Evolutionary conservation across 2,888 invertebrate species (phyloP), one percentile per base, ranked within the genome.

Genomic region (Trachelus iudaicus): DNA sequence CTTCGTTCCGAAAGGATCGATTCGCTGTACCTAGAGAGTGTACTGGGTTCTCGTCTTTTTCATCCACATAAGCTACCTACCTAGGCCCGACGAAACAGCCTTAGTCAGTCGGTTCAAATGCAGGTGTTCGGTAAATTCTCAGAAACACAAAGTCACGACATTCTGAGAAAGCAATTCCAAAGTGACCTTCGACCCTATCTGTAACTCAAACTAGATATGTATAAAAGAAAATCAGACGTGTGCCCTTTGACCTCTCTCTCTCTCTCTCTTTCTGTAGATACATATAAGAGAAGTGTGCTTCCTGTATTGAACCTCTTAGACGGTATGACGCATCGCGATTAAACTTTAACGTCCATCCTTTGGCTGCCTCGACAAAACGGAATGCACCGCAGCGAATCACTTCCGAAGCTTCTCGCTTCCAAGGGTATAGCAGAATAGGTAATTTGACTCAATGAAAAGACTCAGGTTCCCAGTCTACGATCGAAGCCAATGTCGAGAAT

Each of bases 401-500:
- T 79, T 77, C 76, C 76, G 75, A 69, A 79, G 78, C 76, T 79
- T 56, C 23, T 56, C 2, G 40, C 40, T 56, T 23, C 40, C 6
- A 56, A 56, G 23, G 23, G 23, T 56, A 56, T 23, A 56, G 40
- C 40, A 23, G 23, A 56, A 23, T 56, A 56, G 40, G 40, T 56
- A 23, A 56, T 56, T 56, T 56, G 40, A 56, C 40, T 56, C 23
- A 56, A 56, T 31, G 71, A 71, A 71, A 31, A 71, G 71, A 11
- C 71, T 13, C 71, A 33, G 71, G 71, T 71, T 34, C 40, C 9
- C 23, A 15, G 40, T 56, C 69, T 77, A 69, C 56, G 75, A 30
- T 37, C 76, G 74, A 78, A 69, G 78, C 76, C 81, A 82, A 81
- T 82, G 81, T 76, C 75, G 78, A 79, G 80, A 81, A 82, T 84